Base-by-base conservation (phyloP, 1,140 invertebrate genomes). In the Sarcophaga peregrina region DNA sequence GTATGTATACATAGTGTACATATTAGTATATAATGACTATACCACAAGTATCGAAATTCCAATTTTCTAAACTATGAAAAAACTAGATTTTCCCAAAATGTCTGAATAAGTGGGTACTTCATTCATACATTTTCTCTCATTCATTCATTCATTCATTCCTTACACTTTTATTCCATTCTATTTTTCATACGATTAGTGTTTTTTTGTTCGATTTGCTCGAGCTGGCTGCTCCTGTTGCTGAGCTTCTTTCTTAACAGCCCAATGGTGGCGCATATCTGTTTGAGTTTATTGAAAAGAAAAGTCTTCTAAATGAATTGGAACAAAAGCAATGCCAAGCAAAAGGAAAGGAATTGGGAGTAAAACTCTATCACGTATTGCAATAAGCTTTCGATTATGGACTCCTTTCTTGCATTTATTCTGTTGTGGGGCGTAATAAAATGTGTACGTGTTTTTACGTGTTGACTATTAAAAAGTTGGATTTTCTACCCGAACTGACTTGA, bases 341-440 rank as follows among this genome's bases (percentile, higher is more conserved):
- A 72, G 20, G 52, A 5, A 10, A 15, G 1, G 52, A 15, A 52
- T n/a, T 20, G 5, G 5, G 48, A 68, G 52, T 9, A 81, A 62
- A 81, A 81, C 11, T n/a, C 25, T 58, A 62, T 68, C 80, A 72
- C 80, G 80, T 72, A 72, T 78, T 68, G 68, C 54, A 81, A 72
- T 72, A 68, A 81, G 37, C 80, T 37, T 68, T 81, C 80, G 54
- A 81, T 81, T 81, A 81, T 81, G 80, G 52, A 81, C 52, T 81
- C 80, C 80, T 58, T 81, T 81, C 25, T 11, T 47, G n/a, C 47
- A 10, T 17, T 52, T 78, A 20, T 48, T 50, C 75, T 48, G 20
- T 78, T 48, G 75, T 25, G 75, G 54, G 54, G 47, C 54, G 54
- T 72, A 62, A 81, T 81, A 81, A 81, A 81, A 81, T 17, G 17